phyloP scores from a whole-genome alignment of 1,140 invertebrate species.

The Eurosta solidaginis region DNA sequence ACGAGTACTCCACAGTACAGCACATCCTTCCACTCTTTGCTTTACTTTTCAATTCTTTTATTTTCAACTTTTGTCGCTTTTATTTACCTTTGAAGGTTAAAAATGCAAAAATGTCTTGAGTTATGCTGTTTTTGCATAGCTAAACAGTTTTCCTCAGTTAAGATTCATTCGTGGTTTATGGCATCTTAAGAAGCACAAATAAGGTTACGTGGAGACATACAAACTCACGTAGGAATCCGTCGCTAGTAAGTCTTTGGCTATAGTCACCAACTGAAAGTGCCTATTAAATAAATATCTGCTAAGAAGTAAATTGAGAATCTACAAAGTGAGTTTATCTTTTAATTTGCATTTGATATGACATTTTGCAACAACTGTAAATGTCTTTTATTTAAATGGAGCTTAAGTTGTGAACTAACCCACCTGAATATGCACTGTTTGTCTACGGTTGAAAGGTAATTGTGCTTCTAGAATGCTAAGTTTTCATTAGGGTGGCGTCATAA shows the following conservation, averaged over 20 bases:
- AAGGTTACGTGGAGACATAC: no score
- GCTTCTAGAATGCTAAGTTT: no score
- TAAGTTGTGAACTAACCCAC: no score
- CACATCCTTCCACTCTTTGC: no score
- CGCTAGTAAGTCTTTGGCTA: not conserved
- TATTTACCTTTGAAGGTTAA: slow-evolving; percentile 18
- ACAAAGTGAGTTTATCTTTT: slow-evolving; percentile 22
- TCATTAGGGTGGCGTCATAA: no score
- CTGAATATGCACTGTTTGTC: no score
- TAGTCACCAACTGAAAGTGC: not conserved
- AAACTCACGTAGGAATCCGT: no score
- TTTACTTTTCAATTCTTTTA: no score
- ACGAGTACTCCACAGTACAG: no score
- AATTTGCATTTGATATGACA: not conserved
- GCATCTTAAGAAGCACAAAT: not conserved
- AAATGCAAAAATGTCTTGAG: slow-evolving; percentile 25
- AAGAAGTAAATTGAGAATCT: slow-evolving; percentile 4
- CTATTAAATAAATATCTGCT: not conserved
- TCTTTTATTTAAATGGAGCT: no score
- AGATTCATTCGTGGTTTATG: not conserved
- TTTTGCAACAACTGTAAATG: no score
- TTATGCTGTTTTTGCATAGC: slow-evolving; percentile 7
- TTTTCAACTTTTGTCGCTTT: not conserved
- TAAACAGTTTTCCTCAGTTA: slow-evolving; percentile 5
- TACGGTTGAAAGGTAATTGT: no score